Conservation (phyloP, 53 echinoderm and acorn worm genomes). For the Paracentrotus lividus region DNA sequence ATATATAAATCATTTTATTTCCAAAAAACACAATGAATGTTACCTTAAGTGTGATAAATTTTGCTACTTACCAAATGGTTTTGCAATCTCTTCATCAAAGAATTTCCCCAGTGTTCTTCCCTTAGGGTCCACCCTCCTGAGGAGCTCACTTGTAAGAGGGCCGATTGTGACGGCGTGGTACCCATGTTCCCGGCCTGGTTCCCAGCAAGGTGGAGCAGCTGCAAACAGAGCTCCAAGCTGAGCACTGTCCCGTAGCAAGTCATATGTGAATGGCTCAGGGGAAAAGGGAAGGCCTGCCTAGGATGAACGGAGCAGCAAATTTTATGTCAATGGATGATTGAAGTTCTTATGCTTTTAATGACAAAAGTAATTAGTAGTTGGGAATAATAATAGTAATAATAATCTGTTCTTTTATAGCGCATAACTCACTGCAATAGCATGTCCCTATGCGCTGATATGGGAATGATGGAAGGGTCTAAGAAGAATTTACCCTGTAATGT, state of each 20-base stretch:
- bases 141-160: slow-evolving; percentile 71
- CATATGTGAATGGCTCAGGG: slow-evolving; percentile 52
- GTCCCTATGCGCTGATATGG: too few relatives aligned
- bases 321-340: too few relatives aligned
- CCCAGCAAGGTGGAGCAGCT: slow-evolving; percentile 75
- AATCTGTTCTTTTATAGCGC: too few relatives aligned
- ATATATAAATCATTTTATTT: too few relatives aligned
- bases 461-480: too few relatives aligned
- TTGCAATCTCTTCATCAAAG: slow-evolving; percentile 87
- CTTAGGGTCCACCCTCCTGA: slow-evolving; percentile 83
- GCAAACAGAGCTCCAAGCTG: slow-evolving; percentile 73
- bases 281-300: slow-evolving; percentile 79
- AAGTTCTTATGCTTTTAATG: too few relatives aligned
- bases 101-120: slow-evolving; percentile 86
- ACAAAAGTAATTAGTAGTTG: too few relatives aligned
- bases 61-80: slow-evolving; percentile 82
- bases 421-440: too few relatives aligned
- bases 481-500: too few relatives aligned
- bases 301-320: not conserved
- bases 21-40: too few relatives aligned
- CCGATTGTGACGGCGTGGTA: slow-evolving; percentile 85
- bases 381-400: too few relatives aligned
- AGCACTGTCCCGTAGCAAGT: slow-evolving; percentile 61
- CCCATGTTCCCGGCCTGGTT: slow-evolving; percentile 85
- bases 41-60: too few relatives aligned